Percentiles rank a stretch among this genome's conserved stretches.
Evolutionary conservation across 2,797 vertebrate genomes (phyloP).

Genomic region (Poeciliopsis paucimaculata): DNA sequence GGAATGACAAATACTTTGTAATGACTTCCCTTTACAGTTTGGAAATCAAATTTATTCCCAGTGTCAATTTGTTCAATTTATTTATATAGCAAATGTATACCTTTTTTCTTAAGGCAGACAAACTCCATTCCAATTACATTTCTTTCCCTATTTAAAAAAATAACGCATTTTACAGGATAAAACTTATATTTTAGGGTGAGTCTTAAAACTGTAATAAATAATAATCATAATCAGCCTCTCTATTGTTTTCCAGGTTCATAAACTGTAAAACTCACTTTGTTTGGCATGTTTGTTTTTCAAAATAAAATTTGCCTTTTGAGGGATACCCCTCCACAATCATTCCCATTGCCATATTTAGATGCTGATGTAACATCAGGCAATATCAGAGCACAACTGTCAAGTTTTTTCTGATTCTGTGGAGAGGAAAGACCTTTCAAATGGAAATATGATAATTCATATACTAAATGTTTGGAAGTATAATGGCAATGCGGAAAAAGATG

Average conservation of each 20-base stretch:
- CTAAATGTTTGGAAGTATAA: neutral
- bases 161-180: neutral
- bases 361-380: neutral
- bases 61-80: neutral
- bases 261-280: neutral
- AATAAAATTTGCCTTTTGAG: neutral
- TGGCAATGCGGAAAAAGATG: neutral
- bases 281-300: neutral
- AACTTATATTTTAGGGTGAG: neutral
- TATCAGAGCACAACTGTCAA: neutral
- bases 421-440: neutral
- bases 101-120: neutral
- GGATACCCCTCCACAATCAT: neutral
- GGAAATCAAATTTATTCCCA: neutral
- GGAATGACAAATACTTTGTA: neutral
- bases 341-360: neutral
- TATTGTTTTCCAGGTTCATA: neutral
- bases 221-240: neutral
- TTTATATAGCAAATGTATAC: neutral
- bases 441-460: neutral
- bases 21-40: conserved; percentile 3
- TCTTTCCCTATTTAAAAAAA: neutral
- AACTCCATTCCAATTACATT: neutral
- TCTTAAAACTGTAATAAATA: neutral
- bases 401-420: neutral